Conservation (phyloP, 2,113 vertebrate genomes). For the Stegastes partitus region DNA sequence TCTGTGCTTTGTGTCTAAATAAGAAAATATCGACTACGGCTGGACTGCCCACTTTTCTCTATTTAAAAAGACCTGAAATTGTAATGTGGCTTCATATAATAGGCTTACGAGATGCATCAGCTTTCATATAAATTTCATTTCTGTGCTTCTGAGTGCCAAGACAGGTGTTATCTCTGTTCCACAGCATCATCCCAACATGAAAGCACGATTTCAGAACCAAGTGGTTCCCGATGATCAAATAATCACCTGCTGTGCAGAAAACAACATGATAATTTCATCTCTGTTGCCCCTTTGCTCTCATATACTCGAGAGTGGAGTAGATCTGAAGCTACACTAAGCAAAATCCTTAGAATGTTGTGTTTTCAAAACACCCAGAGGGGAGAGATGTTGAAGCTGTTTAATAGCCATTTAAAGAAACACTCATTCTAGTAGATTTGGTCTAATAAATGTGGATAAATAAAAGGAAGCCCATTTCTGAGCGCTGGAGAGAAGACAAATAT, state of each 20-base stretch:
- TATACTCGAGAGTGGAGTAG: constrained; percentile 16
- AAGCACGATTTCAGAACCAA: constrained; percentile 56
- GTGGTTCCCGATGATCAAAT: constrained; percentile 65
- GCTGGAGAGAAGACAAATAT: constrained; percentile 6
- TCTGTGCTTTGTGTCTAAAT: constrained; percentile 27
- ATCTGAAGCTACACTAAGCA: constrained; percentile 43
- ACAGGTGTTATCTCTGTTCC: constrained; percentile 61
- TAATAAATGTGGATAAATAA: constrained; percentile 25
- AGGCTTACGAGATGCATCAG: constrained; percentile 69
- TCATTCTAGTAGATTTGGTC: background rate
- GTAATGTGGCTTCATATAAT: constrained; percentile 60
- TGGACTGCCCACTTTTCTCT: constrained; percentile 41
- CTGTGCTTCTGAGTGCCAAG: constrained; percentile 33
- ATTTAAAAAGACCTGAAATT: constrained; percentile 57
- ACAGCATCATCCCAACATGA: constrained; percentile 51
- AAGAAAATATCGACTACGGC: constrained; percentile 17
- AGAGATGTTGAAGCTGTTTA: constrained; percentile 36
- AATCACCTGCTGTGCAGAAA: constrained; percentile 59
- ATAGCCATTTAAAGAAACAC: constrained; percentile 31
- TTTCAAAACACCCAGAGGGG: constrained; percentile 56
- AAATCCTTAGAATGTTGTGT: constrained; percentile 46
- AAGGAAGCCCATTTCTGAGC: constrained; percentile 12
- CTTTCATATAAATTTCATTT: constrained; percentile 47
- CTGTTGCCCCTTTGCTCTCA: constrained; percentile 62
- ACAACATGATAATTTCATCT: constrained; percentile 58